phyloP scores from a whole-genome alignment of 2,797 vertebrate species.

The Ceryle rudis region DNA sequence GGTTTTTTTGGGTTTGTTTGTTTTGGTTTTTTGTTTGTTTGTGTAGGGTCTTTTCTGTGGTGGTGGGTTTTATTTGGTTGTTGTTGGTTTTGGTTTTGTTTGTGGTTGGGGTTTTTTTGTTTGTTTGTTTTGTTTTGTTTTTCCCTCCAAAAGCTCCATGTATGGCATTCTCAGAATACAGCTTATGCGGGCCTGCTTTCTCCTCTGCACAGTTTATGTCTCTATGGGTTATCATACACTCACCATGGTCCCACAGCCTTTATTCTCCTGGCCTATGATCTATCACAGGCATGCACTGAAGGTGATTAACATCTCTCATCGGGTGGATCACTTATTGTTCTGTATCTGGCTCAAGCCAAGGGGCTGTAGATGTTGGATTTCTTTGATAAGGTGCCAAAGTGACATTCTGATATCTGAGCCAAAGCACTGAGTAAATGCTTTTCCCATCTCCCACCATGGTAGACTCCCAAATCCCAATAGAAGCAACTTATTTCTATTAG shows the following conservation, averaged over 20 bases:
- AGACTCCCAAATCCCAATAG: not conserved
- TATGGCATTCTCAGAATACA: rapidly evolving
- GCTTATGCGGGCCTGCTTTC: not conserved
- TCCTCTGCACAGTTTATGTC: not conserved
- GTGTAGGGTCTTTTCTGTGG: not conserved
- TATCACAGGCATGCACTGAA: not conserved
- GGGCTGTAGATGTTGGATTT: not conserved
- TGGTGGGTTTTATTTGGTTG: no score
- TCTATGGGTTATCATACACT: not conserved
- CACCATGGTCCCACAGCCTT: not conserved
- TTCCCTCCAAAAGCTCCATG: not conserved
- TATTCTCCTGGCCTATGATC: not conserved
- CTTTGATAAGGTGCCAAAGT: conserved; percentile 9
- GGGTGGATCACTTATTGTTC: not conserved
- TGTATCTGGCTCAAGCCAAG: not conserved
- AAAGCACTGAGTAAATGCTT: not conserved
- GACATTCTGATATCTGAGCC: not conserved
- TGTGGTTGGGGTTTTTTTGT: no score
- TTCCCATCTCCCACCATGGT: not conserved
- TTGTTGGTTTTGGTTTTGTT: no score
- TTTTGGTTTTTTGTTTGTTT: not conserved
- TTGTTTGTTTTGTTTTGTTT: not conserved
- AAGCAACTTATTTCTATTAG: not conserved
- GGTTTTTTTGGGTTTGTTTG: no score
- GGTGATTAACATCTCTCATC: conserved; percentile 10